A percentile compares a stretch with the other conserved stretches of the same genome.
Conservation (phyloP, 2,113 vertebrate genomes). For the Synchiropus splendidus region DNA sequence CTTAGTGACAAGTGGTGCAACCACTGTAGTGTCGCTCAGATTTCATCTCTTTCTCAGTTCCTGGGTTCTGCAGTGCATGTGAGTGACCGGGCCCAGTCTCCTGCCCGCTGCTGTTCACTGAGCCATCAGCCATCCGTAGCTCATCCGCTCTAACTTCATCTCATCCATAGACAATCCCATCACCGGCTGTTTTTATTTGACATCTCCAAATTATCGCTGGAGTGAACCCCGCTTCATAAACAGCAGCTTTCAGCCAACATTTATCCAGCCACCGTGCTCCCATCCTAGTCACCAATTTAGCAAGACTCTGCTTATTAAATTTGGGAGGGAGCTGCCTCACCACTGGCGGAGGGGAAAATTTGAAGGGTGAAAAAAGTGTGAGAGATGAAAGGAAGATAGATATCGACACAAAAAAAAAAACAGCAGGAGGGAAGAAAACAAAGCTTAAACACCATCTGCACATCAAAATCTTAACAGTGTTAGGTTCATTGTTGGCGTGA, state of each 20-base stretch:
- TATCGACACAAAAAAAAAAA: constrained; percentile 17
- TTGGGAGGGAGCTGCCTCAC: constrained; percentile 13
- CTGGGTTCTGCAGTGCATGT: too few species aligned
- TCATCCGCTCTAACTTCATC: constrained; percentile 8
- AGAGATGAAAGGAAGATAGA: constrained; percentile 7
- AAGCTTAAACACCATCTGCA: constrained; percentile 47
- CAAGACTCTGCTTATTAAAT: constrained; percentile 25
- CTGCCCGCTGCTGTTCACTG: too few species aligned
- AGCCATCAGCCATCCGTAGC: constrained; percentile 1
- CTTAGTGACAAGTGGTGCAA: too few species aligned
- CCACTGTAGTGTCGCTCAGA: too few species aligned
- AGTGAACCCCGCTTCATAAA: background rate
- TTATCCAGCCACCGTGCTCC: constrained; percentile 11
- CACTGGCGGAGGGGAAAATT: constrained; percentile 10
- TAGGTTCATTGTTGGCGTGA: constrained; percentile 24
- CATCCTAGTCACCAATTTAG: constrained; percentile 11
- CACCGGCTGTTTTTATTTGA: constrained; percentile 15
- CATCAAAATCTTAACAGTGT: constrained; percentile 39
- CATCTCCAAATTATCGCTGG: constrained; percentile 6
- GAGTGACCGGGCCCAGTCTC: too few species aligned
- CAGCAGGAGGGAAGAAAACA: constrained; percentile 17
- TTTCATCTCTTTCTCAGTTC: too few species aligned
- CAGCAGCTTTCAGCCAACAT: constrained; percentile 17
- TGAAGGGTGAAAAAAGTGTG: constrained; percentile 19
- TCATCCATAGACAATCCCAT: constrained; percentile 4